Evolutionary conservation across 2,888 invertebrate species (phyloP), one percentile per base, ranked within the genome.

Genomic region (Chrysopilus asiliformis): DNA sequence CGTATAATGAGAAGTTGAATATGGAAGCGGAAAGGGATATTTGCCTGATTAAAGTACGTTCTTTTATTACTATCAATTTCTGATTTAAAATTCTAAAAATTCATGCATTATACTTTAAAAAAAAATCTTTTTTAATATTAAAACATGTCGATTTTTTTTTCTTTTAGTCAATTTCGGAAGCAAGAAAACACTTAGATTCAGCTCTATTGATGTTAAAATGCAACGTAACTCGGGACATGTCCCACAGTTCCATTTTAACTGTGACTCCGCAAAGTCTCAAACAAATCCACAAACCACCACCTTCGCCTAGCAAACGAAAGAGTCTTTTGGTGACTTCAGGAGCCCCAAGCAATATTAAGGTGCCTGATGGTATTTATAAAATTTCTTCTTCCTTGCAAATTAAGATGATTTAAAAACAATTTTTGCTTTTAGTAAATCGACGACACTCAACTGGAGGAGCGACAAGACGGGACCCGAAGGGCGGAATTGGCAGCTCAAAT

Each of bases 171-270:
- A 43, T 43, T 24, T 28, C 32, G 2, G 39, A 37, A 16, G 43
- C 43, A 10, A 33, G 43, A 8, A 43, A 40, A 17, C 34, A 43
- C n/a, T 9, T 43, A 12, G 43, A 41, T 24, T 28, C 39, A 3
- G 43, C 43, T 3, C 28, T 43, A 12, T 12, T 41, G 10, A 32
- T 41, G 31, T 24, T 43, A 9, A 43, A 43, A 32, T 41, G 41
- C 14, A 41, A 43, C 24, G 20, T 37, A 4, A 43, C 41, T 2
- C 16, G 37, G 18, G 39, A 38, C 24, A 19, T 41, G 5, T 41
- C 43, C 4, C 38, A 31, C 4, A 36, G 34, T 25, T 40, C 43
- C 1, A 17, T 43, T 12, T 31, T 40, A 32, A 36, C 24, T 1
- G 38, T 40, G 10, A 40, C 40, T 8, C 42, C 42, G 4, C 39